Evolutionary conservation across 2,797 vertebrate genomes (phyloP), one percentile per base, ranked within the genome.

Genomic region (Sparus aurata): DNA sequence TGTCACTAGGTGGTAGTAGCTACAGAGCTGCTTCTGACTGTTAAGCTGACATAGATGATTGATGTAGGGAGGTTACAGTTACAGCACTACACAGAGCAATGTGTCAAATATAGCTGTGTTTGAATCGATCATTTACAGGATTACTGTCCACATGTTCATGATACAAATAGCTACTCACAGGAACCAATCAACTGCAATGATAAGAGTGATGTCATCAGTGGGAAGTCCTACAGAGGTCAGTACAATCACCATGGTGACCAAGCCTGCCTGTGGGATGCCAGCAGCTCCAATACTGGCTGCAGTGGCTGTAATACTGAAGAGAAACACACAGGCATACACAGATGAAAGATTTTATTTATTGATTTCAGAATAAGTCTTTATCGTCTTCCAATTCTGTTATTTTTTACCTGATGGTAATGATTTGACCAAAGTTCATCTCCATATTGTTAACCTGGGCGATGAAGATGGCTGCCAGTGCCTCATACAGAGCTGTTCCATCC

Each of bases 241-340:
- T 53, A 99, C 98, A 15, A 99, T 99, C 92, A 99, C 98, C 98
- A 99, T 99, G 73, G 98, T 99, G 85, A 99, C 98, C 88, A 99
- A 93, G 18, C 98, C 98, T 1, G 98, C 98, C 91, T 99, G 98
- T 47, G 98, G 98, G 87, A 99, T 99, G 25, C 98, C 98, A 1
- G 98, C 98, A 45, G 98, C 98, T 34, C 98, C 98, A 4, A 99
- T 99, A 70, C 98, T 99, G 59, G 98, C 98, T 10, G 98, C 98
- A 11, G 98, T 99, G 38, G 98, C 98, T 13, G 98, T 99, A 83
- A 99, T 98, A 81, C 98, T 99, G 84, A 85, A 49, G 45, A 81
- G 6, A 84, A 67, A 75, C 45, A 68, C 17, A 65, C 3, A 63
- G 23, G 60, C 20, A 82, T 2, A 58, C 30, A 66, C 12, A 50